phyloP scores from a whole-genome alignment of 2,888 invertebrate species.

The Encarsia formosa region DNA sequence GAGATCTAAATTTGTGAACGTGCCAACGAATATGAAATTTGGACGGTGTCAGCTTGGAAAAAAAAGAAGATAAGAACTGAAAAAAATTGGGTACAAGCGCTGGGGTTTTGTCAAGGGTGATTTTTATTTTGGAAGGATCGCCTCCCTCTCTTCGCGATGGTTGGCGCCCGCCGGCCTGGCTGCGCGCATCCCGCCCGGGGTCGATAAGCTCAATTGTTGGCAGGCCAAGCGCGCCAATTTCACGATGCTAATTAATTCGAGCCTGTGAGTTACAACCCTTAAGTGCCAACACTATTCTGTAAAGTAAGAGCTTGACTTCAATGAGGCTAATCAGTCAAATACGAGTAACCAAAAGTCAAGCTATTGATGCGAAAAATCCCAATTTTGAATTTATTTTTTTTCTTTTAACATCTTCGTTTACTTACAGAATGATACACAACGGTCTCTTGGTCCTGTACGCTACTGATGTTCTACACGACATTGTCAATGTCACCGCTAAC shows the following conservation, averaged over 20 bases:
- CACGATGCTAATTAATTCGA: constrained; percentile 22
- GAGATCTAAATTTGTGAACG: no score
- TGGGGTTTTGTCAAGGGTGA: background rate
- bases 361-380: no score
- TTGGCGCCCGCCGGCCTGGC: background rate
- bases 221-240: constrained; percentile 17
- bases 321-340: no score
- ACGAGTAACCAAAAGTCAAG: no score
- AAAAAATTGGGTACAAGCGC: background rate
- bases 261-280: no score
- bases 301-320: no score
- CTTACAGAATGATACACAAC: constrained; percentile 52
- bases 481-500: constrained; percentile 49
- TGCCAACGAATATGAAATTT: no score
- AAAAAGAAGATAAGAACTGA: no score
- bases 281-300: no score
- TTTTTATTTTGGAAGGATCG: constrained; percentile 25
- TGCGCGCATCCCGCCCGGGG: background rate
- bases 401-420: no score
- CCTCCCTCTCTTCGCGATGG: constrained; percentile 9
- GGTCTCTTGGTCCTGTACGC: constrained; percentile 53
- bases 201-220: constrained; percentile 21
- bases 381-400: no score
- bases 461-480: constrained; percentile 51
- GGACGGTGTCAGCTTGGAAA: no score